These are phyloP conservation scores for Pseudomyrmex dendroicus DNA, from an alignment of 1,140 invertebrate species.

Conservation along the genomic window DNA sequence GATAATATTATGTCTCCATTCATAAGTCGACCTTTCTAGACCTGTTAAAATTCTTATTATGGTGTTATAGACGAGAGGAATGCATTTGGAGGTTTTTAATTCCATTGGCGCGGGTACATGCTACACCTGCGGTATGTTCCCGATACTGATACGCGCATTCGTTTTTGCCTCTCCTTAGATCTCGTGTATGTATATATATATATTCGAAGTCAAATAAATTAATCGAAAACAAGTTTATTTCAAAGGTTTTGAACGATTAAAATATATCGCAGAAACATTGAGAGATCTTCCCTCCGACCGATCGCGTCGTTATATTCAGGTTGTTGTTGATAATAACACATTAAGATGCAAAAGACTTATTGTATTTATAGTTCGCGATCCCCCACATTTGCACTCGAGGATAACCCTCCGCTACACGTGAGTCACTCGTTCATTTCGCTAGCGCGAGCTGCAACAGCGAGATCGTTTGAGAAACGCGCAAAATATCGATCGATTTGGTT, in stretches of 20 bases:
- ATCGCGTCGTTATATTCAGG: no score
- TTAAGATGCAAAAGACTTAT: slow-evolving; percentile 38
- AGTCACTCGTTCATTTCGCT: slow-evolving; percentile 23
- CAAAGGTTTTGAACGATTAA: no score
- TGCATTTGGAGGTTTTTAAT: slow-evolving; percentile 25
- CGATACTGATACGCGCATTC: slow-evolving; percentile 9
- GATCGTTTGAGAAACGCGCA: slow-evolving; percentile 19
- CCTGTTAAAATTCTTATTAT: background rate
- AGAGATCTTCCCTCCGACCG: background rate
- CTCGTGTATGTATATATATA: no score
- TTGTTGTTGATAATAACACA: background rate
- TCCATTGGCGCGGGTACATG: slow-evolving; percentile 28
- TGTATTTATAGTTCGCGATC: slow-evolving; percentile 28
- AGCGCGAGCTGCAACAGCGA: background rate
- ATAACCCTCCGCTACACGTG: slow-evolving; percentile 3
- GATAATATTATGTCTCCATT: no score
- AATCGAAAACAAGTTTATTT: no score
- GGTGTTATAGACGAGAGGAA: background rate
- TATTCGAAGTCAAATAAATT: no score
- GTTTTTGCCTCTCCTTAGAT: slow-evolving; percentile 31
- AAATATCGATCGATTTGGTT: background rate
- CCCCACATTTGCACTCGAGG: slow-evolving; percentile 8
- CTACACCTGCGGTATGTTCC: slow-evolving; percentile 32
- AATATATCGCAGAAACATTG: no score
- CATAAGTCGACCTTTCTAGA: no score